These are phyloP conservation scores for Pollenia griseotomentosa DNA, from an alignment of 2,888 invertebrate genomes.

Conservation along the genomic window DNA sequence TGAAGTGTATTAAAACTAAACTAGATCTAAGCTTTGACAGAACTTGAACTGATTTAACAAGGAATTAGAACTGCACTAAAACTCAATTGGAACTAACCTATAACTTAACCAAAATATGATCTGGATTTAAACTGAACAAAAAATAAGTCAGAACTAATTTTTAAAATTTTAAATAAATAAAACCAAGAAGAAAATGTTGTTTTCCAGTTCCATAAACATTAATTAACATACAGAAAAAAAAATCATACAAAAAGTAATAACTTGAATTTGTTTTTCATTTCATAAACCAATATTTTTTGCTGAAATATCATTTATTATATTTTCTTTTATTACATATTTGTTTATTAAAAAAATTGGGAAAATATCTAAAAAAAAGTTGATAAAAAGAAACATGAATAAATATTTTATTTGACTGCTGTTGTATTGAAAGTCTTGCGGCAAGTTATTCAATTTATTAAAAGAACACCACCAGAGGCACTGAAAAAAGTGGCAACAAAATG, in stretches of 20 bases:
- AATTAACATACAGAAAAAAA: background rate
- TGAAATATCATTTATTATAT: slow-evolving; percentile 54
- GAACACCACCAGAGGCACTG: slow-evolving; percentile 58
- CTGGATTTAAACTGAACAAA: background rate
- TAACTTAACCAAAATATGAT: background rate
- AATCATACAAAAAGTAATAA: background rate
- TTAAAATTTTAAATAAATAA: too few relatives aligned
- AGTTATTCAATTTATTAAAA: slow-evolving; percentile 72
- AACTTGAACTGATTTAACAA: background rate
- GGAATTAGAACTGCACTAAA: background rate
- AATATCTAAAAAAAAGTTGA: background rate
- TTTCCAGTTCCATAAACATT: background rate
- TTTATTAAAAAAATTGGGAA: slow-evolving; percentile 1
- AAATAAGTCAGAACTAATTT: background rate
- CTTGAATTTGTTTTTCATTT: slow-evolving; percentile 6
- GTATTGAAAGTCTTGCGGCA: slow-evolving; percentile 68
- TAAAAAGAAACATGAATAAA: slow-evolving; percentile 31
- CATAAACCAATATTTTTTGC: slow-evolving; percentile 39
- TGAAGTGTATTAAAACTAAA: background rate
- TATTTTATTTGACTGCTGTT: slow-evolving; percentile 65
- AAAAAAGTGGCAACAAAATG: slow-evolving; percentile 60
- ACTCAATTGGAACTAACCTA: background rate
- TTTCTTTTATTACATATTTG: slow-evolving; percentile 34
- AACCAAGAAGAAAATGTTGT: too few relatives aligned
- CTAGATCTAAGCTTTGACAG: background rate